Base-by-base conservation (phyloP, 2,888 invertebrate genomes). In the Pharmacophagus antenor region DNA sequence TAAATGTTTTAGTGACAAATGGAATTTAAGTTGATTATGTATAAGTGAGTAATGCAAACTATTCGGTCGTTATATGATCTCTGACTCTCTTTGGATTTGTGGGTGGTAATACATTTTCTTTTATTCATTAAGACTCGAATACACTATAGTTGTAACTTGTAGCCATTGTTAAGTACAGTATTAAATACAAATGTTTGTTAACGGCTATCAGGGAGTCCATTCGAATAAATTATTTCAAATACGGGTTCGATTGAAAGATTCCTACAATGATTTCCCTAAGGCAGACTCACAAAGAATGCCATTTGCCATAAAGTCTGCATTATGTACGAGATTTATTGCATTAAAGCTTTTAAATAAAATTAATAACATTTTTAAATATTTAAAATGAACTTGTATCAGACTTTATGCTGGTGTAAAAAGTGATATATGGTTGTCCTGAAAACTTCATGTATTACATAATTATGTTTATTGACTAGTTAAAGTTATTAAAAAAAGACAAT, bases 61-160 rank as follows among this genome's bases (percentile, higher is more conserved):
- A 63, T 66, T 63, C 67, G 76, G 74, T 70, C 64, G 64, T 66
- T 62, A 49, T 2, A 70, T 76, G 77, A 78, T 78, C 76, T 77
- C 76, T 65, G 63, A 64, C 56, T 68, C 59, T 69, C 69, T 68
- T 71, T 62, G 64, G 56, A 63, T 67, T 69, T 63, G 3, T 20
- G 17, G 59, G 62, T 47, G 27, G 47, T 49, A 7, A 48, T 63
- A 63, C 48, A 58, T 55, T 60, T 46, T 60, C 54, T 58, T 58
- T 37, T 46, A 52, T 23, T n/a, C 12, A 37, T 23, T 22, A 27
- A 25, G 42, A 55, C 60, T 64, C 61, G 62, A 64, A 64, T 64
- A 60, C 23, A 54, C 27, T n/a, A 12, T 56, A 52, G 22, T 53
- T 41, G n/a, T 5, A 42, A 20, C 27, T 7, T 6, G 6, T 53